Evolutionary conservation across 2,888 invertebrate species (phyloP), one percentile per base, ranked within the genome.

Genomic region (Athetis lepigone): DNA sequence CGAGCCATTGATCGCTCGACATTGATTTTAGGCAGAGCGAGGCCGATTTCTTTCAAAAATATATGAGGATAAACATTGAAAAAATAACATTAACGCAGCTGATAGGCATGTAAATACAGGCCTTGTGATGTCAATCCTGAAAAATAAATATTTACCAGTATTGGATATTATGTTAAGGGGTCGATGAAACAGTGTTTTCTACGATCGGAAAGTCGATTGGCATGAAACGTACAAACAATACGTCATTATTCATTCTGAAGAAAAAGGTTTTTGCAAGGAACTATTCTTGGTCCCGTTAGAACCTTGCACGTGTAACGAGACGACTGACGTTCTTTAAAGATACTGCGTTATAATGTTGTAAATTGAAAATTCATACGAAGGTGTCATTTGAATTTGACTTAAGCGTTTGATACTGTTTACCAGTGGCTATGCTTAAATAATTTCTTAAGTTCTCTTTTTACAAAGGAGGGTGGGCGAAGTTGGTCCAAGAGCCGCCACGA

Each of bases 1-100:
- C 64, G 50, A 59, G 66, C 58, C 76, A 80, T 82, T 80, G 78
- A 80, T 81, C 56, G 70, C 46, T 70, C 49, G 82, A 67, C 80
- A 78, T 80, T 83, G 80, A 78, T 69, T 75, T 71, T 57, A 63
- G 51, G 51, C 56, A 59, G 47, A 60, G 3, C 74, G 75, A 76
- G 78, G 76, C 52, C 66, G 27, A 59, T 69, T 68, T 80, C 74
- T 67, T 77, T 72, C 64, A 58, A 68, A 68, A 58, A 60, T 55
- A 60, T 54, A 74, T 65, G 65, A 70, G 72, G 68, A 45, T 46
- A 59, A 62, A 64, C 60, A 59, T 29, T 40, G 19, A 56, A 36
- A 56, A 36, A 21, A 58, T 39, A 55, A 43, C 16, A 39, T 54
- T 19, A 45, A 57, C n/a, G 11, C 43, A 43, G 42, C 40, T 36